Base-by-base conservation (phyloP, 2,888 invertebrate species). In the Vesta saturnalis region DNA sequence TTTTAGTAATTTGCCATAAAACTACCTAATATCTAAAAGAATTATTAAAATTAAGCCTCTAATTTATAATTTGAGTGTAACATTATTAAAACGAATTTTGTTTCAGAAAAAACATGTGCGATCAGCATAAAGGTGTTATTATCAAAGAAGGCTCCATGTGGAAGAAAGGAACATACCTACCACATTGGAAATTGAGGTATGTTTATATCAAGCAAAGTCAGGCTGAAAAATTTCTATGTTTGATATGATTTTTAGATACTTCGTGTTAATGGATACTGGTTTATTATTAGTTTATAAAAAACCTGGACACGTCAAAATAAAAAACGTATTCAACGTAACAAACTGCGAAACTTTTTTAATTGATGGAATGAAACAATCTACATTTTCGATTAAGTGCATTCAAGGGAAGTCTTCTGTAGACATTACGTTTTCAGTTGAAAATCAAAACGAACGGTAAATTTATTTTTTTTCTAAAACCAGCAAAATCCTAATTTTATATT, bases 131-230 rank as follows among this genome's bases (percentile, higher is more conserved):
- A 18, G 10, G 52, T 10, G 21, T 5, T 19, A 54, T 54, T n/a
- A 21, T 54, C n/a, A 54, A 19, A 54, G 54, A 16, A 54, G 54
- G 54, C 6, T 54, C 21, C 21, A 8, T 54, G 1, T 16, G n/a
- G n/a, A 54, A 54, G 21, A 19, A 21, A 54, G 54, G 54, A 5
- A 21, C 18, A 19, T 16, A 35, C 18, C 8, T 58, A 5, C 35
- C 39, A 43, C 35, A 30, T 35, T 58, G 57, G 57, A 58, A 18
- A 16, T 18, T 39, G 16, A 58, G 57, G 57, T 58, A 58, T n/a
- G 56, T 55, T 55, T 14, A 55, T 14, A 12, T 46, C 19, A 12
- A 16, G 10, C 15, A 8, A 18, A 49, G 12, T 35, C 1, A 23
- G 5, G 1, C 10, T 1, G 2, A 39, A 15, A 49, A 3, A 14